Evolutionary conservation across 2,888 invertebrate genomes (phyloP).

Genomic region (Harmothoe impar): DNA sequence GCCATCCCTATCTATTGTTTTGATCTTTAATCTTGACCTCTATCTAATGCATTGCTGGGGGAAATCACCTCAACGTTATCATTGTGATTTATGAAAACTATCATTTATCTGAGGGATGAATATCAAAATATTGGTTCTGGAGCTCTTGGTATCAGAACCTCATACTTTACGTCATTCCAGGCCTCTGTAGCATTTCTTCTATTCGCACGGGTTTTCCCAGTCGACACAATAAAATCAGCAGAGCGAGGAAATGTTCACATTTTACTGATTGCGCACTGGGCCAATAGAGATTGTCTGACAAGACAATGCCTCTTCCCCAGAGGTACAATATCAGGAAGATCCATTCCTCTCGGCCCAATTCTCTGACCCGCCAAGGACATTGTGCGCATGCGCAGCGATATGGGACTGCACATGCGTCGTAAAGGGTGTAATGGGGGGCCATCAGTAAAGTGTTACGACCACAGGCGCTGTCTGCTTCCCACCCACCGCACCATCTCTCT

Average conservation of each 20-base stretch:
- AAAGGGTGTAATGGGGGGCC: conserved; percentile 22
- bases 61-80: too few species aligned
- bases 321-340: conserved; percentile 12
- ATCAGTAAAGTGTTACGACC: conserved; percentile 19
- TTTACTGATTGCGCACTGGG: background rate
- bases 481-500: background rate
- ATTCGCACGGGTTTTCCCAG: background rate
- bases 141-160: too few species aligned
- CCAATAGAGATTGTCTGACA: background rate
- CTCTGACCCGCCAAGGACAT: background rate
- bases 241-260: conserved; percentile 10
- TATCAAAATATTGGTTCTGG: too few species aligned
- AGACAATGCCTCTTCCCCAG: background rate
- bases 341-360: conserved; percentile 18
- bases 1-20: background rate
- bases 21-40: background rate
- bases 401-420: conserved; percentile 7
- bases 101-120: too few species aligned
- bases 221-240: conserved; percentile 28
- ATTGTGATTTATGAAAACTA: too few species aligned
- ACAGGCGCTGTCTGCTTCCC: conserved; percentile 15
- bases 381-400: background rate
- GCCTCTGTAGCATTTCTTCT: background rate
- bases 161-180: background rate
- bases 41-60: background rate